phyloP scores from a whole-genome alignment of 2,113 vertebrate species.

The Thymallus thymallus region DNA sequence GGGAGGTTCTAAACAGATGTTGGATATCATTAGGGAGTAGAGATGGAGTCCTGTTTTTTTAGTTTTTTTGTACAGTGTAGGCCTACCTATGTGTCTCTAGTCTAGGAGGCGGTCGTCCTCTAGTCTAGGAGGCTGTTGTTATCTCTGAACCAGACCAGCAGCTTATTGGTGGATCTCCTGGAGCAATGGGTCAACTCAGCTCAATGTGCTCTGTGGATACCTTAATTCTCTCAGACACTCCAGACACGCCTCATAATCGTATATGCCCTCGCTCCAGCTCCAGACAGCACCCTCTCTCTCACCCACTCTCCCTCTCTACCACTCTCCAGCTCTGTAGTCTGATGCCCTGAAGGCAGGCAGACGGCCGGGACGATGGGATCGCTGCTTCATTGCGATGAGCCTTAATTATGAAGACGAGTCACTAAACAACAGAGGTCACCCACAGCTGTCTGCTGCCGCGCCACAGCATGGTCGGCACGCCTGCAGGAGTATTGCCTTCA shows the following conservation, averaged over 20 bases:
- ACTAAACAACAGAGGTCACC: conserved; percentile 46
- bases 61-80: neutral
- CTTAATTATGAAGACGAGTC: conserved; percentile 55
- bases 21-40: neutral
- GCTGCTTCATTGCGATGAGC: conserved; percentile 43
- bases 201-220: conserved; percentile 1
- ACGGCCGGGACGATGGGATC: conserved; percentile 16
- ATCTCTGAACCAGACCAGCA: neutral
- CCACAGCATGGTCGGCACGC: neutral
- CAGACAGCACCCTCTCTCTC: neutral
- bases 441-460: conserved; percentile 49
- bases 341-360: conserved; percentile 25
- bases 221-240: neutral
- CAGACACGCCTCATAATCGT: neutral
- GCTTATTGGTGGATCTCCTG: conserved; percentile 22
- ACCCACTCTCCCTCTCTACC: neutral
- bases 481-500: neutral
- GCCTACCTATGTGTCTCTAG: conserved; percentile 3
- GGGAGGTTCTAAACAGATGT: neutral
- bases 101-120: neutral
- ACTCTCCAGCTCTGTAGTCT: neutral
- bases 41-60: conserved; percentile 22
- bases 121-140: neutral
- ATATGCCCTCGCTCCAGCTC: neutral
- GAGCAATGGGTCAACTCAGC: conserved; percentile 1